Evolutionary conservation across 2,113 vertebrate genomes (phyloP), one percentile per base, ranked within the genome.

Genomic region (Daboia siamensis): DNA sequence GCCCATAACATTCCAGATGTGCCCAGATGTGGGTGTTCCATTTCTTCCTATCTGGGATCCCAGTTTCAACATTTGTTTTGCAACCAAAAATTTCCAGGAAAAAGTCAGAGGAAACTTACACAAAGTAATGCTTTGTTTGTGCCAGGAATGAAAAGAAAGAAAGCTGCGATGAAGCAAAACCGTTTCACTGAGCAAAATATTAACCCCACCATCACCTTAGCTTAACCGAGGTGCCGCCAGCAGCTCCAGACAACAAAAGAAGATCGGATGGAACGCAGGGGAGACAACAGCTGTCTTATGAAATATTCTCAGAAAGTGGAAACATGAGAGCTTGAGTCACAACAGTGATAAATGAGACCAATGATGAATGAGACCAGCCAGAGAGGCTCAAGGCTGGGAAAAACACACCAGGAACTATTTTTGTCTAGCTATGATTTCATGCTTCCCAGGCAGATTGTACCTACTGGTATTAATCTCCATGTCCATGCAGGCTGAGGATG

Each of bases 121-220:
- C 95, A 97, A 97, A 97, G 95, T 92, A 94, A 97, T 96, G 91
- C 44, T 97, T 97, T 97, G 96, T 97, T 97, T 96, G 88, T 95
- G 89, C 52, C 89, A 84, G 94, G 93, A 91, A 9, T 15, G 21
- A 44, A 11, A 26, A 52, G 15, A 17, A 46, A 2, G 59, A 46
- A 89, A 92, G 10, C 59, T n/a, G 96, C 74, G 96, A 97, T 91
- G 91, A 94, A 97, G 92, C 93, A 92, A 96, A 96, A 95, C 92
- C 90, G 89, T 92, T 33, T 96, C 94, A 12, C 95, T 96, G 95
- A 96, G 96, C 91, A 95, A 96, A 96, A 93, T 89, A 91, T 23
- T 91, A 91, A 95, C 95, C 26, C 54, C 17, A 26, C 54, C 26
- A 3, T 7, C 24, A 4, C 74, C 94, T 96, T 94, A 92, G 91